Percentiles rank a stretch among this genome's conserved stretches.
phyloP scores from a whole-genome alignment of 2,888 invertebrate genomes.

The Zaprionus lineosus region DNA sequence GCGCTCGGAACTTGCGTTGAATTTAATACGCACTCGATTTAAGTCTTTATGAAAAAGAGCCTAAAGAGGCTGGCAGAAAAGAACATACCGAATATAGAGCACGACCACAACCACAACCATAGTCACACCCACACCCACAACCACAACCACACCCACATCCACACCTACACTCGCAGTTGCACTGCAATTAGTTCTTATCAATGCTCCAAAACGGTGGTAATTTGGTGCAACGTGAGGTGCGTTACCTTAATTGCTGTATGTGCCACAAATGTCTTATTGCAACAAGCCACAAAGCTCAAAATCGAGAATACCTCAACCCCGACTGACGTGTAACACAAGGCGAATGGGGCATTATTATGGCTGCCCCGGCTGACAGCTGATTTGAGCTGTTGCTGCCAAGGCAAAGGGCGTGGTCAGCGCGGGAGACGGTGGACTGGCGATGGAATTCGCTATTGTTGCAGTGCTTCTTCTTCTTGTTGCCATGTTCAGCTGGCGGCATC shows the following conservation, averaged over 20 bases:
- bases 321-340: constrained; percentile 62
- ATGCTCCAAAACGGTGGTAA: too few relatives aligned
- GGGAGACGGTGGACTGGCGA: constrained; percentile 23
- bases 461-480: background rate
- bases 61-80: too few relatives aligned
- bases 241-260: constrained; percentile 38
- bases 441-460: constrained; percentile 20
- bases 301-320: constrained; percentile 4
- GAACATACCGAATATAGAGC: too few relatives aligned
- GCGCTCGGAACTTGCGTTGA: constrained; percentile 4
- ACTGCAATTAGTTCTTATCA: too few relatives aligned
- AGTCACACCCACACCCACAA: too few relatives aligned
- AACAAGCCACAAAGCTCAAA: constrained; percentile 17
- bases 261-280: constrained; percentile 48
- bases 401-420: constrained; percentile 4
- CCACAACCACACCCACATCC: too few relatives aligned
- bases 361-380: constrained; percentile 55
- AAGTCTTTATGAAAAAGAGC: too few relatives aligned
- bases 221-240: constrained; percentile 25
- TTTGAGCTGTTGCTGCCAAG: constrained; percentile 10
- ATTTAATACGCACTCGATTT: too few relatives aligned
- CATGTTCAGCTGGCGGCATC: constrained; percentile 44
- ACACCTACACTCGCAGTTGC: too few relatives aligned
- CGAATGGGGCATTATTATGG: constrained; percentile 66
- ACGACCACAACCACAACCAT: too few relatives aligned